Base-by-base conservation (phyloP, 2,888 invertebrate species). In the Smittia aterrima region DNA sequence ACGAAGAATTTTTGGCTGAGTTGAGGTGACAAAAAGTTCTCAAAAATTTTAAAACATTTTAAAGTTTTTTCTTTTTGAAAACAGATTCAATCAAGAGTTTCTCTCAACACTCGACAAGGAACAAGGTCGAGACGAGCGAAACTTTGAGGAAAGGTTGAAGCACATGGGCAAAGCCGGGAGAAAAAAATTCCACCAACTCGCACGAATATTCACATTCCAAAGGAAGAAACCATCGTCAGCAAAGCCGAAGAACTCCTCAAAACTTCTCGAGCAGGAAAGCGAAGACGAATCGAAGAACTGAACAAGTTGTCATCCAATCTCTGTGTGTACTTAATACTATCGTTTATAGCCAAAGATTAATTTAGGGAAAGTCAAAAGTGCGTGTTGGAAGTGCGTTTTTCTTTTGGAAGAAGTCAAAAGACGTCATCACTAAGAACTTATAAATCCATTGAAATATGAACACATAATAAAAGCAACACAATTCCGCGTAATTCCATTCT, bases 1-100 rank as follows among this genome's bases (percentile, higher is more conserved):
- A 89, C 79, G 87, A 88, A 79, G 89, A 90, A 80, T 89, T 89
- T 78, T 84, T 90, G 81, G 82, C 85, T 40, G 87, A 89, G 79
- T 80, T 89, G 4, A 66, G 66, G 66, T 66, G 9, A 32, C 1
- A 58, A 20, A 1, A 18, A 1, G 4, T 54, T 16, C 1, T 54
- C 9, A n/a, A 16, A 1, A 1, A n/a, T n/a, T n/a, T n/a, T n/a
- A n/a, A n/a, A n/a, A n/a, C n/a, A 47, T 81, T 87, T 72, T 47
- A 2, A 47, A 47, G 2, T 47, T 3, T 47, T 47, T 47, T 47
- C 47, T n/a, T 13, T 47, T 38, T 4, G 38, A 7, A 9, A 47
- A 6, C 16, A 84, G 85, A 80, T 67, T 67, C 24, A 87, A 90
- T 78, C 84, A 86, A 78, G 88, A 88, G 76, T 90, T 89, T 78